Conservation (phyloP, 1,140 invertebrate species). For the Colletes latitarsis region DNA sequence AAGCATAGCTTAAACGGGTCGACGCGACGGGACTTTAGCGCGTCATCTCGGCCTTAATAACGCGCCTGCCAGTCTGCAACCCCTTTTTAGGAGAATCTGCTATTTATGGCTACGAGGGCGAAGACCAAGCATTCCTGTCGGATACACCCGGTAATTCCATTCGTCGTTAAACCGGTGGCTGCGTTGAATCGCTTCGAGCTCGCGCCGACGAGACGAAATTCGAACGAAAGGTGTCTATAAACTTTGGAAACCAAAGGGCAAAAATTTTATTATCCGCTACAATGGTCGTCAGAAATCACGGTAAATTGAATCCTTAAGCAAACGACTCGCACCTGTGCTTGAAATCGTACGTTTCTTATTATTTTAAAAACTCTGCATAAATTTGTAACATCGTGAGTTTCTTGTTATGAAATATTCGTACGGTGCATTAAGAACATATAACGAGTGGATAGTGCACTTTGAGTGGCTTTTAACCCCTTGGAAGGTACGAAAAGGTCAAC, state of each 20-base stretch:
- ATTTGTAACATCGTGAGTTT: background rate
- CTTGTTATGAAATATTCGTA: background rate
- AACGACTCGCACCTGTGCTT: no score
- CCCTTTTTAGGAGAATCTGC: slow-evolving; percentile 43
- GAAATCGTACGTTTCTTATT: no score
- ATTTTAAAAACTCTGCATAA: no score
- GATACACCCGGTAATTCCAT: slow-evolving; percentile 58
- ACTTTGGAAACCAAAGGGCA: slow-evolving; percentile 2
- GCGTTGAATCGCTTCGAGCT: slow-evolving; percentile 32
- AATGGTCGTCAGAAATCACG: no score
- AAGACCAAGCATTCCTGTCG: slow-evolving; percentile 35
- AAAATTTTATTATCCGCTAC: slow-evolving; percentile 2
- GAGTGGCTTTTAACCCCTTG: background rate
- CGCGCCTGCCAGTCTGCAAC: slow-evolving; percentile 23
- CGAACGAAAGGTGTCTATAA: slow-evolving; percentile 26
- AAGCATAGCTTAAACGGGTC: background rate
- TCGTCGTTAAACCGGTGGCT: slow-evolving; percentile 44
- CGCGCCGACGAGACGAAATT: background rate
- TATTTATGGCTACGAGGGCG: slow-evolving; percentile 41
- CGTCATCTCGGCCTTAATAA: slow-evolving; percentile 55
- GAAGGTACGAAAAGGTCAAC: background rate
- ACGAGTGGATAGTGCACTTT: background rate
- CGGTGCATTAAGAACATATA: background rate
- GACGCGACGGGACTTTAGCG: slow-evolving; percentile 11
- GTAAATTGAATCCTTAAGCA: no score